Conservation (phyloP, 2,113 vertebrate genomes). For the Antechinus stuartii region DNA sequence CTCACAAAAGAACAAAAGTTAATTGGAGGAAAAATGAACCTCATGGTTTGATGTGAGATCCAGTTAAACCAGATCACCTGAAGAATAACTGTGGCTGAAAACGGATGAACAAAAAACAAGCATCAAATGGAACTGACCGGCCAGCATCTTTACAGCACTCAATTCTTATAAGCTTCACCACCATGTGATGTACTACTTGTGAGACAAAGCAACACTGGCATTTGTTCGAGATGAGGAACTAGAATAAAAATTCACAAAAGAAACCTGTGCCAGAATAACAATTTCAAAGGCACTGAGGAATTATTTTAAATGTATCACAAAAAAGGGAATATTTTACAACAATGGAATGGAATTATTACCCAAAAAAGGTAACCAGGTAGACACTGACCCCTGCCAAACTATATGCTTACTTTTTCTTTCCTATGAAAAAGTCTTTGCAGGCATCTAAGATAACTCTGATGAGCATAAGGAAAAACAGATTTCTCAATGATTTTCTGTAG, state of each 20-base stretch:
- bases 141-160: background rate
- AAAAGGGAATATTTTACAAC: background rate
- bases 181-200: background rate
- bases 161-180: background rate
- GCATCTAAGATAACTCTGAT: background rate
- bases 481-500: background rate
- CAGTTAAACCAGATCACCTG: background rate
- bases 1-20: background rate
- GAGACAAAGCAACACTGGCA: background rate
- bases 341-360: background rate
- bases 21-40: background rate
- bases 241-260: background rate
- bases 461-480: background rate
- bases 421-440: background rate
- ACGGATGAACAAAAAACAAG: background rate
- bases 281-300: background rate
- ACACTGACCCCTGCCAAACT: background rate
- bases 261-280: background rate
- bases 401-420: background rate
- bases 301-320: background rate
- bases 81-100: background rate
- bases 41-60: background rate
- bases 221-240: background rate
- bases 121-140: background rate
- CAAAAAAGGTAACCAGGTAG: background rate